These are phyloP conservation scores for Erannis defoliaria DNA, from an alignment of 2,888 invertebrate genomes.

Conservation along the genomic window DNA sequence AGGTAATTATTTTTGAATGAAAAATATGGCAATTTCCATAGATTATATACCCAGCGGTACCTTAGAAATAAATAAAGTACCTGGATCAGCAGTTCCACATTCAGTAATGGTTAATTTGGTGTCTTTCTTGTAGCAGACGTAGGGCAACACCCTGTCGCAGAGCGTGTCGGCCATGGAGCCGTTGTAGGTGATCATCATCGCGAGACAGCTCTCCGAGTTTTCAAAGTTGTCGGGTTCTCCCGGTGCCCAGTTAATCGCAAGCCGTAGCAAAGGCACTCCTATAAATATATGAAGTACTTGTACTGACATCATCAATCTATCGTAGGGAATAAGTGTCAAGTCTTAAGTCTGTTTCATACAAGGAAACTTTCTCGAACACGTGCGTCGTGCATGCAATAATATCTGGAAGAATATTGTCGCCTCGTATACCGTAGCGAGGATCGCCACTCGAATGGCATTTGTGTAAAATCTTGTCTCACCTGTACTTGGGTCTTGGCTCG, in stretches of 20 bases:
- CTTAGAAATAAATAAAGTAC: too few relatives aligned
- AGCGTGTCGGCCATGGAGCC: slow-evolving; percentile 6
- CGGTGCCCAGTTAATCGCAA: slow-evolving; percentile 7
- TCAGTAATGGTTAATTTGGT: not conserved
- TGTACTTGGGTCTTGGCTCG: too few relatives aligned
- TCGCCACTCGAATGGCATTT: too few relatives aligned
- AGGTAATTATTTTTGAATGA: too few relatives aligned
- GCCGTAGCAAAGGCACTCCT: not conserved
- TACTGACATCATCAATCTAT: not conserved
- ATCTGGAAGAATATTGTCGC: too few relatives aligned
- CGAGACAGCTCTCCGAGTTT: slow-evolving; percentile 12
- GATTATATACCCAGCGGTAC: too few relatives aligned
- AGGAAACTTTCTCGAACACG: too few relatives aligned
- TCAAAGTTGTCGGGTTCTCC: slow-evolving; percentile 18
- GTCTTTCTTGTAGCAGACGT: slow-evolving; percentile 15
- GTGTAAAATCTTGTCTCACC: too few relatives aligned
- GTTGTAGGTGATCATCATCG: not conserved
- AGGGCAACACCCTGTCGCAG: slow-evolving; percentile 3
- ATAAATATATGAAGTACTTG: not conserved
- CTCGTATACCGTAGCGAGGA: too few relatives aligned
- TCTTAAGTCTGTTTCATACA: not conserved
- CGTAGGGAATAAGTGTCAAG: not conserved
- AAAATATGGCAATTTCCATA: too few relatives aligned
- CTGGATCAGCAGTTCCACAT: slow-evolving; percentile 14
- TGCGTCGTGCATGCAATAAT: too few relatives aligned